Percentiles rank a stretch among this genome's conserved stretches.
Evolutionary conservation across 2,888 invertebrate species (phyloP).

Genomic region (Cantharis lateralis): DNA sequence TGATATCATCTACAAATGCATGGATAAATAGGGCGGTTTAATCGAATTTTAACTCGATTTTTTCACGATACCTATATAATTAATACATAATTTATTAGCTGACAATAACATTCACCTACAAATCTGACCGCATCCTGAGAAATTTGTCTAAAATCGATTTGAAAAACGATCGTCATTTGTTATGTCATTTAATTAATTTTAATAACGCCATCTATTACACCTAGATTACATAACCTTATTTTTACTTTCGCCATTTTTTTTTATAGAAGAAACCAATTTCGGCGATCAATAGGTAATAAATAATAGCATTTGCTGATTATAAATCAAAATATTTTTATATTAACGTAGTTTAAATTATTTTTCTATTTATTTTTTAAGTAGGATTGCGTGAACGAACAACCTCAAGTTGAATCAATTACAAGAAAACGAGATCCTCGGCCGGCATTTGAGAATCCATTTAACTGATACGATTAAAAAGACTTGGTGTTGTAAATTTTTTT

Average conservation of each 20-base stretch:
- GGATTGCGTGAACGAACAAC: conserved; percentile 19
- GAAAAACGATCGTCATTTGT: not conserved
- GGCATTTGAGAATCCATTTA: conserved; percentile 8
- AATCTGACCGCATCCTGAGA: not conserved
- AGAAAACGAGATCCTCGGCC: conserved; percentile 17
- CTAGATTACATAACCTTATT: not conserved
- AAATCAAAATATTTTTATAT: not conserved
- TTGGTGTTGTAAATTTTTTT: not conserved
- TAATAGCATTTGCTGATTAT: not conserved
- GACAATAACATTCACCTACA: not conserved
- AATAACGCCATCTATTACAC: not conserved
- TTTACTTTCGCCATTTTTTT: not conserved
- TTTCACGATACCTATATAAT: conserved; percentile 11
- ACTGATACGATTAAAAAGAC: not conserved
- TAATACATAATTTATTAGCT: conserved; percentile 13
- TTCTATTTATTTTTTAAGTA: conserved; percentile 12
- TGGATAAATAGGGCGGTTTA: conserved; percentile 20
- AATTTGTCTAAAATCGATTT: not conserved
- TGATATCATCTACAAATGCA: conserved; percentile 20
- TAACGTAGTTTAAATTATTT: not conserved
- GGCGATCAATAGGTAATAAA: not conserved
- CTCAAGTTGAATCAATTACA: conserved; percentile 18
- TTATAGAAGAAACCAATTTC: not conserved
- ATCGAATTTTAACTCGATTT: conserved; percentile 14
- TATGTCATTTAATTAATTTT: not conserved